Percentiles rank a stretch among this genome's conserved stretches.
phyloP scores from a whole-genome alignment of 2,888 invertebrate genomes.

The Suillia variegata region DNA sequence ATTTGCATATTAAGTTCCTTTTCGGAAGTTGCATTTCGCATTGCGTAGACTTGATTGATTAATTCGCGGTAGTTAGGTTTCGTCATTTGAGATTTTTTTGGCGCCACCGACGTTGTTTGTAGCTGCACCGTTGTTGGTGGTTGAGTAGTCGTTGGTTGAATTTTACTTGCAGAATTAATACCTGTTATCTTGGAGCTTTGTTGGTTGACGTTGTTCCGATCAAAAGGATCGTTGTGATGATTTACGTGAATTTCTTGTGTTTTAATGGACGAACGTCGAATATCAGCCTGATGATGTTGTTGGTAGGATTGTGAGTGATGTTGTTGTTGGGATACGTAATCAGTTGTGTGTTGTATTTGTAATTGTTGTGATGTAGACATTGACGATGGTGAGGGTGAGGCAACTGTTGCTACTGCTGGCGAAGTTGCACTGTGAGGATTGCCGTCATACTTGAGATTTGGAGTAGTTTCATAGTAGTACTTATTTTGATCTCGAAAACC shows the following conservation, averaged over 20 bases:
- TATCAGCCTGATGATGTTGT: slow-evolving; percentile 16
- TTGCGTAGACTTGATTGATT: slow-evolving; percentile 53
- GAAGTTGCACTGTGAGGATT: slow-evolving; percentile 37
- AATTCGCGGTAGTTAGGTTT: slow-evolving; percentile 58
- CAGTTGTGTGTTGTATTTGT: background rate
- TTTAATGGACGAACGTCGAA: slow-evolving; percentile 2
- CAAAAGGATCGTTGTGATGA: background rate
- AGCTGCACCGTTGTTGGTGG: slow-evolving; percentile 3
- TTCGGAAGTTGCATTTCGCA: slow-evolving; percentile 54
- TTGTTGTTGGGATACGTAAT: slow-evolving; percentile 12
- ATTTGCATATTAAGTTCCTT: slow-evolving; percentile 58
- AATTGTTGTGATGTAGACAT: slow-evolving; percentile 27
- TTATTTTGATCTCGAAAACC: slow-evolving; percentile 24
- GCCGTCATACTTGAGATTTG: slow-evolving; percentile 27
- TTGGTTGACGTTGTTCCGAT: background rate
- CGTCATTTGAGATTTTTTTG: slow-evolving; percentile 35
- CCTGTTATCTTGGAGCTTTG: background rate
- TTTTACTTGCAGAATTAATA: background rate
- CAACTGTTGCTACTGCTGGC: slow-evolving; percentile 45
- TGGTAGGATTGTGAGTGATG: background rate
- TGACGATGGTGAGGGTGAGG: slow-evolving; percentile 45
- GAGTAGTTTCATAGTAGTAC: slow-evolving; percentile 40
- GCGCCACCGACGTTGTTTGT: background rate
- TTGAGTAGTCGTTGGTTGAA: slow-evolving; percentile 4
- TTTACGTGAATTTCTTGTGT: background rate